These are phyloP conservation scores for Puffinus mauretanicus DNA, from an alignment of 2,113 vertebrate species.

Conservation along the genomic window DNA sequence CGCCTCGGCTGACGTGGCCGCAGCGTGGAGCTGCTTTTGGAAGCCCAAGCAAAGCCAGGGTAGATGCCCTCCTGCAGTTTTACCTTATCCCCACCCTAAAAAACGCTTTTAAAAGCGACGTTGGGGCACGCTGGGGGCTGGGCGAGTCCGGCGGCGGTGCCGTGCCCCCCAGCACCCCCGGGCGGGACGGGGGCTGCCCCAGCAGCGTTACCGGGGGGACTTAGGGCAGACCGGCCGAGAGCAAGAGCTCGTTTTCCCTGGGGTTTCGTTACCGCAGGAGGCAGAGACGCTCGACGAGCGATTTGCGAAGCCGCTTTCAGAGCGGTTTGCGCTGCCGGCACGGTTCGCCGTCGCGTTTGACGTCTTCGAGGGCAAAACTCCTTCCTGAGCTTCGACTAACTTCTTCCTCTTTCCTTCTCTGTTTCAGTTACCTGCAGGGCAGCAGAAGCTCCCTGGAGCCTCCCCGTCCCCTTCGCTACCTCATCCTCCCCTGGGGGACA, in stretches of 20 bases:
- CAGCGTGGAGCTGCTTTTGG: not conserved
- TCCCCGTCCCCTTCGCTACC: slow-evolving; percentile 78
- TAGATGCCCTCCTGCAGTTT: not conserved
- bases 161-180: not conserved
- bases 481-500: slow-evolving; percentile 76
- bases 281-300: not conserved
- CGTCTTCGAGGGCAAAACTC: not conserved
- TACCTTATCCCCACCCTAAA: not conserved
- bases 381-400: not conserved
- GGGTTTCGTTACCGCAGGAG: not conserved
- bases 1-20: rapidly evolving
- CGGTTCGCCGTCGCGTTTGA: not conserved
- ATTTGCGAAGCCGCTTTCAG: not conserved
- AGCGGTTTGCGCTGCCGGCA: not conserved
- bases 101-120: not conserved
- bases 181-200: not conserved
- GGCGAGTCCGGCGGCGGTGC: not conserved
- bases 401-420: not conserved
- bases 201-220: too few species aligned
- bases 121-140: not conserved
- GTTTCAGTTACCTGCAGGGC: slow-evolving; percentile 82
- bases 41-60: not conserved
- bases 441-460: slow-evolving; percentile 82
- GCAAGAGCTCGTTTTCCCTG: not conserved
- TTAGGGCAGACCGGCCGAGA: too few species aligned